These are phyloP conservation scores for Hanleya hanleyi DNA, from an alignment of 2,888 invertebrate species.

Conservation along the genomic window DNA sequence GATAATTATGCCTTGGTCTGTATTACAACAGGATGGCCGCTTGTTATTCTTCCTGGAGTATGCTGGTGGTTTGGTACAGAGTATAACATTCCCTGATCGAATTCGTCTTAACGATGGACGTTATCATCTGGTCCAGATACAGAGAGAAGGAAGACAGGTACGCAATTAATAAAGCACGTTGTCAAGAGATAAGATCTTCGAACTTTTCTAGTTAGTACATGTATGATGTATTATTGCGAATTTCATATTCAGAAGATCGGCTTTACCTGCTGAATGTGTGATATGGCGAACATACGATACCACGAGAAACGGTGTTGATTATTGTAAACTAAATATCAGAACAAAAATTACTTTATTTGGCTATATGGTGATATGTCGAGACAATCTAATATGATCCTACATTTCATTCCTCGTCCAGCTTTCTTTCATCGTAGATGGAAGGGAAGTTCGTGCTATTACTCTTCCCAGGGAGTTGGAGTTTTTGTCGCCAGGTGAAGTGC, in stretches of 20 bases:
- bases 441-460: conserved; percentile 35
- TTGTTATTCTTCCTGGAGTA: conserved; percentile 57
- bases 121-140: conserved; percentile 51
- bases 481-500: conserved; percentile 49
- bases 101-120: conserved; percentile 47
- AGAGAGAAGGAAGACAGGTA: conserved; percentile 46
- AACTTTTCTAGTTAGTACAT: too few species aligned
- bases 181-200: too few species aligned
- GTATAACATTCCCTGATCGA: conserved; percentile 35
- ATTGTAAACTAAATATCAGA: too few species aligned
- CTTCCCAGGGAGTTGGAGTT: conserved; percentile 49
- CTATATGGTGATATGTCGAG: too few species aligned
- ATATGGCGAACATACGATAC: too few species aligned
- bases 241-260: too few species aligned
- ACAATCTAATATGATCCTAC: not conserved
- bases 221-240: too few species aligned
- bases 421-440: conserved; percentile 56
- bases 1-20: not conserved
- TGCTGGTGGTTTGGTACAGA: conserved; percentile 30
- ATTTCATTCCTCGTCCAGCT: conserved; percentile 40
- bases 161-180: too few species aligned
- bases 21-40: conserved; percentile 50
- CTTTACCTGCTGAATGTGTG: too few species aligned
- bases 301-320: too few species aligned
- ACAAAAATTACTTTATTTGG: too few species aligned